These are phyloP conservation scores for Opisthocomus hoazin DNA, from an alignment of 2,113 vertebrate species.

Conservation along the genomic window DNA sequence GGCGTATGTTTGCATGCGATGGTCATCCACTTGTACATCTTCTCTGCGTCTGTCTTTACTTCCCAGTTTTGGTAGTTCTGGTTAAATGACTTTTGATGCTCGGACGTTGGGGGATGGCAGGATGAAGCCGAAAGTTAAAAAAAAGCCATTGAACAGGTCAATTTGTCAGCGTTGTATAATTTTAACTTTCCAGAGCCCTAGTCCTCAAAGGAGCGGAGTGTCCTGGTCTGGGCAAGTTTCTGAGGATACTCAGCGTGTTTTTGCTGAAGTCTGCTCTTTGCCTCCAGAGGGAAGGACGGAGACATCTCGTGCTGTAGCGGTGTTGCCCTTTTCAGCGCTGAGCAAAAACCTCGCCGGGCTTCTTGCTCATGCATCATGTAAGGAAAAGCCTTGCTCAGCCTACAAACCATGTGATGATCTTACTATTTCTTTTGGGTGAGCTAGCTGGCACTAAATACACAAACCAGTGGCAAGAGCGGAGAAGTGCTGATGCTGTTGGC, in stretches of 20 bases:
- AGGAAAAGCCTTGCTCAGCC: neutral
- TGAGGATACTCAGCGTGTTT: neutral
- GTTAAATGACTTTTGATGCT: neutral
- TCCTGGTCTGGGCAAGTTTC: neutral
- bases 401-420: neutral
- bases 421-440: slow-evolving; percentile 4
- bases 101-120: neutral
- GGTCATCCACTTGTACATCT: neutral
- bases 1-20: rapidly evolving
- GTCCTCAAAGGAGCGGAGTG: neutral
- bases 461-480: neutral
- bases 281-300: neutral
- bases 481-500: slow-evolving; percentile 23
- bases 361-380: neutral
- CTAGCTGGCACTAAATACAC: neutral
- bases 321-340: neutral
- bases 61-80: neutral
- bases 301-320: neutral
- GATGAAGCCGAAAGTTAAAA: neutral
- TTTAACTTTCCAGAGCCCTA: neutral
- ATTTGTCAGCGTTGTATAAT: neutral
- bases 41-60: neutral
- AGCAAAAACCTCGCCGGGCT: neutral
- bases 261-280: neutral
- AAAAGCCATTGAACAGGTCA: neutral